phyloP scores from a whole-genome alignment of 2,888 invertebrate genomes.

The Dyspetes luteomarginatus region DNA sequence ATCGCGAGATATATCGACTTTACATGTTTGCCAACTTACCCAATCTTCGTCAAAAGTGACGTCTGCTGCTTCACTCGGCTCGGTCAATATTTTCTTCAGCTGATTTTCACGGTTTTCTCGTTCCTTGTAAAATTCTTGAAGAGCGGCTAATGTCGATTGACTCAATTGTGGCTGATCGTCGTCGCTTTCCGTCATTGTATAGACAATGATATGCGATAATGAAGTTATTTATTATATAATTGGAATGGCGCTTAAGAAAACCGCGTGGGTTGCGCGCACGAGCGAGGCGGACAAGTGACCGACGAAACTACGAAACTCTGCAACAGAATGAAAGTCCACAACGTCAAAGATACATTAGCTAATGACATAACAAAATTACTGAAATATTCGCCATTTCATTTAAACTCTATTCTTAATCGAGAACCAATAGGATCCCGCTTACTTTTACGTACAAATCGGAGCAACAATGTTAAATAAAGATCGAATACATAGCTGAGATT shows the following conservation, averaged over 20 bases:
- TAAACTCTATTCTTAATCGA: neutral
- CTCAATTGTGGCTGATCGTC: conserved; percentile 88
- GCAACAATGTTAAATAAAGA: neutral
- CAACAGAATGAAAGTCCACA: neutral
- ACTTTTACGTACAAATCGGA: neutral
- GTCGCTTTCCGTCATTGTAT: conserved; percentile 73
- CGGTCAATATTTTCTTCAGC: conserved; percentile 80
- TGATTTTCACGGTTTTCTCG: conserved; percentile 87
- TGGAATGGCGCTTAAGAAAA: neutral
- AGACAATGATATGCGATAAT: neutral
- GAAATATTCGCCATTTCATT: neutral
- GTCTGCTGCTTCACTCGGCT: conserved; percentile 78
- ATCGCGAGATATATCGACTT: conserved; percentile 6
- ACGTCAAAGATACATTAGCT: neutral
- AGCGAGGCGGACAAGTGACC: neutral
- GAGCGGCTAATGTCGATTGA: conserved; percentile 88
- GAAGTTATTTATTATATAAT: neutral
- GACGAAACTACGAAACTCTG: neutral
- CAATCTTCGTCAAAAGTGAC: conserved; percentile 91
- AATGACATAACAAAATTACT: neutral
- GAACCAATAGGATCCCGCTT: neutral
- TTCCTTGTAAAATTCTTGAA: conserved; percentile 91
- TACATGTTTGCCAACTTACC: conserved; percentile 84
- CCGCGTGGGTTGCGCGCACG: conserved; percentile 23
- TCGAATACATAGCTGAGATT: neutral